Evolutionary conservation across 1,140 invertebrate genomes (phyloP).

Genomic region (Diachasma alloeum): DNA sequence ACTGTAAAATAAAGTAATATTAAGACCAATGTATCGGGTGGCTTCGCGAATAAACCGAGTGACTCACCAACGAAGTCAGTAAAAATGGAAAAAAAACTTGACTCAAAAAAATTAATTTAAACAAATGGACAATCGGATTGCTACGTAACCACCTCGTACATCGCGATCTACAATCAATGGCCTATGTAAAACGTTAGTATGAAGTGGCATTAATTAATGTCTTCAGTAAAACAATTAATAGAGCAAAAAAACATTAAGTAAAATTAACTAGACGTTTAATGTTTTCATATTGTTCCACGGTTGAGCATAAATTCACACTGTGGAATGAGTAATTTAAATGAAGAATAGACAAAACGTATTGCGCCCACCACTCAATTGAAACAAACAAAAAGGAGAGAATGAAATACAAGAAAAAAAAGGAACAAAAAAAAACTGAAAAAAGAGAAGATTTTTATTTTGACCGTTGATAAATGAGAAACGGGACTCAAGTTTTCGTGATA

Average conservation of each 20-base stretch:
- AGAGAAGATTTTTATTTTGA: not conserved
- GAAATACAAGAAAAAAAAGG: not conserved
- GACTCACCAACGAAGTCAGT: constrained; percentile 3
- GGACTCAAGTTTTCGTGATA: constrained; percentile 7
- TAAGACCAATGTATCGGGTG: constrained; percentile 30
- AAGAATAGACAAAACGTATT: not conserved
- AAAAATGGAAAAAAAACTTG: not conserved
- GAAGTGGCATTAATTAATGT: constrained; percentile 42
- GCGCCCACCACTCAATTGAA: not conserved
- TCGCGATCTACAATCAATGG: constrained; percentile 47
- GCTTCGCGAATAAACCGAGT: not conserved
- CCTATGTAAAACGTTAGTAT: constrained; percentile 44
- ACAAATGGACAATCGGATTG: constrained; percentile 17
- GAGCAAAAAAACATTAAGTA: not conserved
- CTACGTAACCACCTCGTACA: constrained; percentile 27
- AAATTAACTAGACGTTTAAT: not conserved
- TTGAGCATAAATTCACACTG: not conserved
- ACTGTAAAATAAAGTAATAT: constrained; percentile 30
- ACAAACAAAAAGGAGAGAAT: not conserved
- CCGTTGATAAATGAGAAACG: not conserved
- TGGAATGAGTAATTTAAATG: not conserved
- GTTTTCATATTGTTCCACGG: not conserved
- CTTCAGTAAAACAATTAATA: constrained; percentile 39
- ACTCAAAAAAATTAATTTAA: constrained; percentile 8
- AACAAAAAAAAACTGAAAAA: not conserved